These are phyloP conservation scores for Drosophila aff. DNA, from an alignment of 1,140 invertebrate species.

Conservation along the genomic window DNA sequence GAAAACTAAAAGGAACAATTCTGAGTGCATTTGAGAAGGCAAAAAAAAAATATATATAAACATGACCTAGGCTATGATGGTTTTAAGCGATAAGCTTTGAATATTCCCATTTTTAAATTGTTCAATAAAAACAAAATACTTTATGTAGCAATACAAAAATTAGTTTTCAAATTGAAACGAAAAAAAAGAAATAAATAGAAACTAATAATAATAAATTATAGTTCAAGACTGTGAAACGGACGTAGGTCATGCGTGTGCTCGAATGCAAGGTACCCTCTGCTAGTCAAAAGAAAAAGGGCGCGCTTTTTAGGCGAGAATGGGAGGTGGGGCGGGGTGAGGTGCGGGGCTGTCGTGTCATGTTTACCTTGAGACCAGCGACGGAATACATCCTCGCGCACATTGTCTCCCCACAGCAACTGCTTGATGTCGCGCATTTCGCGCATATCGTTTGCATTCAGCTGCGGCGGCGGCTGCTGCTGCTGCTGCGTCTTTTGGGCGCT, in stretches of 20 bases:
- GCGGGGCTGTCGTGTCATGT: conserved; percentile 1
- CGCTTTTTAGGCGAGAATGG: conserved; percentile 38
- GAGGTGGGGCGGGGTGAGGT: conserved; percentile 4
- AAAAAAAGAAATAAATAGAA: too few relatives aligned
- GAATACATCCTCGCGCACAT: conserved; percentile 94
- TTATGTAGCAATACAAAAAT: neutral
- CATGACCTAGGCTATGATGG: conserved; percentile 5
- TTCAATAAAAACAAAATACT: neutral
- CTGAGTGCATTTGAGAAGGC: neutral
- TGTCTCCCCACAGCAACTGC: conserved; percentile 92
- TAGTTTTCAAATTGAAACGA: neutral
- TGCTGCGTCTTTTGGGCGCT: conserved; percentile 22
- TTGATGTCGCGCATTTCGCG: conserved; percentile 89
- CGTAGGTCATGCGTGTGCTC: neutral
- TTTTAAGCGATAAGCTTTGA: neutral
- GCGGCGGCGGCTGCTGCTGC: conserved; percentile 26
- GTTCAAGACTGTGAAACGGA: neutral
- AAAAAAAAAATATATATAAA: neutral
- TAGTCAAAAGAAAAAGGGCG: conserved; percentile 38
- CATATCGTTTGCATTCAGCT: conserved; percentile 66
- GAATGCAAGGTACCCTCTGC: conserved; percentile 2
- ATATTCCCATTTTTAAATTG: neutral
- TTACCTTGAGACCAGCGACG: conserved; percentile 95
- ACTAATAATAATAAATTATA: neutral
- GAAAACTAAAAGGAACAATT: neutral